phyloP scores from a whole-genome alignment of 1,140 invertebrate genomes.

The Cecropterus lyciades region DNA sequence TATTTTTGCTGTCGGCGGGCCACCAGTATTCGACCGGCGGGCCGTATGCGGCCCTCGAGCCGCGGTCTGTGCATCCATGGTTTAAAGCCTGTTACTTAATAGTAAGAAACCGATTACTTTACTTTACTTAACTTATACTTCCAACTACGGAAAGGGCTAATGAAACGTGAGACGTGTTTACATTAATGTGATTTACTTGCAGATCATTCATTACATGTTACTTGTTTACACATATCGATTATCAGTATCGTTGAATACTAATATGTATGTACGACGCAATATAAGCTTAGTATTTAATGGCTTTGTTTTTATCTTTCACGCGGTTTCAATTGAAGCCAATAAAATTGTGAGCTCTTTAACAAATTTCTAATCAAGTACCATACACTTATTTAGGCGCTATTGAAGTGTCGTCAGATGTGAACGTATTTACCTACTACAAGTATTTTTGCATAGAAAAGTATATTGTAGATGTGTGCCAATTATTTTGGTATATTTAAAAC shows the following conservation, averaged over 20 bases:
- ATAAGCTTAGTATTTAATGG: constrained; percentile 43
- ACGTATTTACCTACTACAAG: neutral
- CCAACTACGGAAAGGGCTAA: neutral
- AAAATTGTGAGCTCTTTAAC: constrained; percentile 33
- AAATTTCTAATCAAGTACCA: constrained; percentile 21
- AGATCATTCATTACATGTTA: constrained; percentile 1
- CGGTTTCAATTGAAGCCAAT: constrained; percentile 68
- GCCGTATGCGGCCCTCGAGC: too few relatives aligned
- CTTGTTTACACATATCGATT: constrained; percentile 2
- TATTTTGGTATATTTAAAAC: too few relatives aligned
- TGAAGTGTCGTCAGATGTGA: neutral
- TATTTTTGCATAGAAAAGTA: too few relatives aligned
- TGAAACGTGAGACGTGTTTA: neutral
- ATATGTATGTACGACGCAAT: constrained; percentile 3
- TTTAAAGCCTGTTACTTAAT: neutral
- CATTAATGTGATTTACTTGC: neutral
- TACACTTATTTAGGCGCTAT: constrained; percentile 7
- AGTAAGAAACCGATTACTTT: neutral
- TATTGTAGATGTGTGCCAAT: too few relatives aligned
- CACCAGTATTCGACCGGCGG: too few relatives aligned
- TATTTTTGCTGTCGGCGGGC: too few relatives aligned
- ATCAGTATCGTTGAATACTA: neutral
- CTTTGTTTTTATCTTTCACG: constrained; percentile 60
- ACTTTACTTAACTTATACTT: neutral
- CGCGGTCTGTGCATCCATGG: too few relatives aligned